Conservation (phyloP, 2,113 vertebrate genomes). For the Hippocampus abdominalis region DNA sequence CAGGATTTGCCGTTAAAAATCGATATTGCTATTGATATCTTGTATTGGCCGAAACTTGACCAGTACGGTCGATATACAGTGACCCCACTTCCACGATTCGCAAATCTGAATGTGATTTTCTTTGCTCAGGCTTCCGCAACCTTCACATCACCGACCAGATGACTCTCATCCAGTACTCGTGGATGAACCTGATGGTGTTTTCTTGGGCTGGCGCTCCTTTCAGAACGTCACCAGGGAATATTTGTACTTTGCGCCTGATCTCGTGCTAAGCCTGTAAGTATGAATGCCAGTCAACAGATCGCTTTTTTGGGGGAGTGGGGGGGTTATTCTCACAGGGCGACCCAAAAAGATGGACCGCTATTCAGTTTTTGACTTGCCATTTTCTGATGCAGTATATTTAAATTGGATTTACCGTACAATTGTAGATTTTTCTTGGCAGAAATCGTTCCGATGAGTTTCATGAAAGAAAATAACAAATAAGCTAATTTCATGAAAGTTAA, state of each 20-base stretch:
- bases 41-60: background rate
- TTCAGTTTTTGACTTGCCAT: no score
- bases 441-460: no score
- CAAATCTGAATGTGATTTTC: background rate
- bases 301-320: no score
- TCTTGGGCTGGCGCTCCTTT: slow-evolving; percentile 94
- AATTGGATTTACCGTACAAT: no score
- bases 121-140: slow-evolving; percentile 83
- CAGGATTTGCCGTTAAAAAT: background rate
- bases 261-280: slow-evolving; percentile 94
- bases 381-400: no score
- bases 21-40: background rate
- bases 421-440: no score
- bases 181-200: slow-evolving; percentile 98
- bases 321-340: no score
- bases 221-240: slow-evolving; percentile 90
- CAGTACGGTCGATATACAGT: no score
- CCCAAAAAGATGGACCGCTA: no score
- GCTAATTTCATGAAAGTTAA: no score
- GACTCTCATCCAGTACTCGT: slow-evolving; percentile 97
- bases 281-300: background rate
- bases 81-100: background rate
- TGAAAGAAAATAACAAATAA: no score
- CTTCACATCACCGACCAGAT: slow-evolving; percentile 97
- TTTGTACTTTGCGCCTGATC: slow-evolving; percentile 94